Conservation (phyloP, 2,888 invertebrate genomes). For the Kryphioiulus occultus region DNA sequence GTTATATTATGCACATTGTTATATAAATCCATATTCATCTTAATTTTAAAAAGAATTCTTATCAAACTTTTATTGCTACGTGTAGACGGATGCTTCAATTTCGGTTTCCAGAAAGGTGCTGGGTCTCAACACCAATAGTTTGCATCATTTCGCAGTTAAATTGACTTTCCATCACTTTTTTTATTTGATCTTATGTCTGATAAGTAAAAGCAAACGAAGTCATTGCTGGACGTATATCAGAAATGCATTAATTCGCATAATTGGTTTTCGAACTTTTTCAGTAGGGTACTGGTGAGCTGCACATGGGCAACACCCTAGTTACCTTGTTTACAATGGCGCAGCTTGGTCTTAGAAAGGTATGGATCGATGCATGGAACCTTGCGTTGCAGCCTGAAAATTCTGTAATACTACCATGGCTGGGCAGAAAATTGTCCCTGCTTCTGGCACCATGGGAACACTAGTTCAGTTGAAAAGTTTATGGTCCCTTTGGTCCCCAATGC, state of each 20-base stretch:
- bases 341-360: background rate
- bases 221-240: background rate
- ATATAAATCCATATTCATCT: too few species aligned
- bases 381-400: background rate
- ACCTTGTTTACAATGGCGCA: background rate
- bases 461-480: background rate
- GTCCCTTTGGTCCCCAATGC: background rate
- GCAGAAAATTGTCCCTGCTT: background rate
- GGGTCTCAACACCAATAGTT: too few species aligned
- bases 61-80: too few species aligned
- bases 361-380: background rate
- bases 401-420: background rate
- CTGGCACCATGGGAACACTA: background rate
- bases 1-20: too few species aligned
- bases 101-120: too few species aligned
- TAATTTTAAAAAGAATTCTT: too few species aligned
- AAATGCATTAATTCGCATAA: background rate
- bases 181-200: too few species aligned
- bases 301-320: background rate
- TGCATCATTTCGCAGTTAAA: too few species aligned
- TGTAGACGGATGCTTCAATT: too few species aligned
- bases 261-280: background rate
- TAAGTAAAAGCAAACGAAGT: too few species aligned
- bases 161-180: too few species aligned
- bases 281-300: background rate